phyloP scores from a whole-genome alignment of 2,888 invertebrate genomes.

The Cerastis leucographa region DNA sequence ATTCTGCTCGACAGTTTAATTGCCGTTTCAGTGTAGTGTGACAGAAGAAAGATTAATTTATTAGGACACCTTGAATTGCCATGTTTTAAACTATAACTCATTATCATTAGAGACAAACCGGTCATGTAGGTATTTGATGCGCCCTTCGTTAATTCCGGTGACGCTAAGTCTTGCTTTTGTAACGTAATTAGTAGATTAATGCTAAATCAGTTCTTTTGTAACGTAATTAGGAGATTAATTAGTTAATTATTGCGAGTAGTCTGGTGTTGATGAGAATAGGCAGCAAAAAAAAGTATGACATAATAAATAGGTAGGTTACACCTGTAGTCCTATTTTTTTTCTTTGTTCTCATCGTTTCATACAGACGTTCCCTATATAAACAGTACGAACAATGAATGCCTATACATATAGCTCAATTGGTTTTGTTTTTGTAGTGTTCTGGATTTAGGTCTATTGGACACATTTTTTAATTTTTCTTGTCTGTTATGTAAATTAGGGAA shows the following conservation, averaged over 20 bases:
- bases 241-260: slow-evolving; percentile 37
- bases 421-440: no score
- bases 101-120: slow-evolving; percentile 84
- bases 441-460: no score
- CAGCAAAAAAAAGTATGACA: slow-evolving; percentile 17
- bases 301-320: slow-evolving; percentile 9
- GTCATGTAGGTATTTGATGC: slow-evolving; percentile 72
- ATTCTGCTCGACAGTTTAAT: slow-evolving; percentile 87
- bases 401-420: no score
- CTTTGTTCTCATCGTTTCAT: no score
- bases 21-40: slow-evolving; percentile 86
- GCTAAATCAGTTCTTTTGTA: no score
- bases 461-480: no score
- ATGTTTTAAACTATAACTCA: slow-evolving; percentile 84
- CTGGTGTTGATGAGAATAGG: slow-evolving; percentile 17
- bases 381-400: no score
- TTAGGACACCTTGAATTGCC: slow-evolving; percentile 85
- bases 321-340: slow-evolving; percentile 22
- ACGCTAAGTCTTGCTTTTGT: slow-evolving; percentile 30
- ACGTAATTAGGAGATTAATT: slow-evolving; percentile 42
- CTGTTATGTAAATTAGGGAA: no score
- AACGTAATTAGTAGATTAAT: slow-evolving; percentile 37
- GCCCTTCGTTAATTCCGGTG: slow-evolving; percentile 55
- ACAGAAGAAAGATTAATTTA: slow-evolving; percentile 87
- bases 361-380: no score